Evolutionary conservation across 2,888 invertebrate genomes (phyloP).

Genomic region (Microplitis deprimator): DNA sequence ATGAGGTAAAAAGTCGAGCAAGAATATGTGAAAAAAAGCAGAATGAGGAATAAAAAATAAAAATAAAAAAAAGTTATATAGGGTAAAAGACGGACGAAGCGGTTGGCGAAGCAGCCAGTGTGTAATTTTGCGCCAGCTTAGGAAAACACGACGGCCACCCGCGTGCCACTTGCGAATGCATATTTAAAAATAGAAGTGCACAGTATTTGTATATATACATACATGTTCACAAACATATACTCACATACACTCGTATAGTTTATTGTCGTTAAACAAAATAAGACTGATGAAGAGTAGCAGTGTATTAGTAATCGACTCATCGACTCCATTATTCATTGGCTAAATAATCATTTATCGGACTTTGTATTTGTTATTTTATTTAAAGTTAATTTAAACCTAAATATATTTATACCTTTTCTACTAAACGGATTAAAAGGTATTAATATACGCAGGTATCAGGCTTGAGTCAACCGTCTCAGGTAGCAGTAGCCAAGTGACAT

Average conservation of each 20-base stretch:
- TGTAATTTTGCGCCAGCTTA: conserved; percentile 72
- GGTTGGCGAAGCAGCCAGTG: conserved; percentile 58
- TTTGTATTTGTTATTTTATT: not conserved
- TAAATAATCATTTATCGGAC: conserved; percentile 18
- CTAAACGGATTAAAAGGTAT: not conserved
- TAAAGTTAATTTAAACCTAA: not conserved
- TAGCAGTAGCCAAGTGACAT: not conserved
- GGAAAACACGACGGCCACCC: conserved; percentile 71
- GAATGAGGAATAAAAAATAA: conserved; percentile 19
- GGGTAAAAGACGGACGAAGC: conserved; percentile 31
- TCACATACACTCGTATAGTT: not conserved
- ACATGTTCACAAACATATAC: conserved; percentile 39
- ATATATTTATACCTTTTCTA: not conserved
- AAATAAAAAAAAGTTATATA: conserved; percentile 17
- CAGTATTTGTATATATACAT: conserved; percentile 14
- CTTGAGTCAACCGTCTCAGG: not conserved
- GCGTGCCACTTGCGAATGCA: conserved; percentile 67
- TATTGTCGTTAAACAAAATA: conserved; percentile 17
- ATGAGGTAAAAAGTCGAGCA: not conserved
- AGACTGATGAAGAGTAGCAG: conserved; percentile 7
- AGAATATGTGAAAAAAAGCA: conserved; percentile 1
- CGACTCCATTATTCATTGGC: conserved; percentile 41
- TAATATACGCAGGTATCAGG: not conserved
- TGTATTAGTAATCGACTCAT: conserved; percentile 33
- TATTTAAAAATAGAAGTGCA: conserved; percentile 67